phyloP scores from a whole-genome alignment of 1,140 invertebrate species.

The Wiebesia pumilae region DNA sequence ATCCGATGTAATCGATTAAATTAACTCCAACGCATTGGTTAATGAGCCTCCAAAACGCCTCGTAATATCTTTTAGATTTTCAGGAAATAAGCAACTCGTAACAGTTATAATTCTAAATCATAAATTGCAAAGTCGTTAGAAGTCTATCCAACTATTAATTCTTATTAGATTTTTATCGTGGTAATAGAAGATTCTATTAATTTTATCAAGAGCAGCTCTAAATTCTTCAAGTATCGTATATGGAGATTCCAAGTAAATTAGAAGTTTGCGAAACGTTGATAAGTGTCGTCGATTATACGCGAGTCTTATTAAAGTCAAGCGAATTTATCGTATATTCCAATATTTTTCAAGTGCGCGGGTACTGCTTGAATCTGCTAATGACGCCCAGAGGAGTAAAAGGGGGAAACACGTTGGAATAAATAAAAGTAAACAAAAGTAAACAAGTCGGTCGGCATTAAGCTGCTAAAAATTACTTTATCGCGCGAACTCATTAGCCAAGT shows the following conservation, averaged over 20 bases:
- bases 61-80: too few relatives aligned
- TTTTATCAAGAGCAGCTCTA: background rate
- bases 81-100: too few relatives aligned
- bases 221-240: background rate
- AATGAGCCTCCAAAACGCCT: too few relatives aligned
- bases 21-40: too few relatives aligned
- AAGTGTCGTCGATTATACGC: background rate
- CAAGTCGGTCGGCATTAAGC: background rate
- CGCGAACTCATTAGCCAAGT: constrained; percentile 32
- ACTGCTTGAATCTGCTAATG: background rate
- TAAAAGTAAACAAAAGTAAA: constrained; percentile 6
- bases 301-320: background rate
- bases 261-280: background rate
- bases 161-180: background rate
- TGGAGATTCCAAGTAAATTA: background rate
- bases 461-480: constrained; percentile 2
- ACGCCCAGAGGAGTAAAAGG: background rate
- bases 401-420: background rate
- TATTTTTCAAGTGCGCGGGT: background rate
- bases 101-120: background rate
- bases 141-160: background rate
- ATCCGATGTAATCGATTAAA: too few relatives aligned
- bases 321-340: constrained; percentile 2
- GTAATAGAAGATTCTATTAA: background rate
- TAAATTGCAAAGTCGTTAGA: background rate